These are phyloP conservation scores for Drosophila punjabiensis DNA, from an alignment of 1,140 invertebrate genomes.

Conservation along the genomic window DNA sequence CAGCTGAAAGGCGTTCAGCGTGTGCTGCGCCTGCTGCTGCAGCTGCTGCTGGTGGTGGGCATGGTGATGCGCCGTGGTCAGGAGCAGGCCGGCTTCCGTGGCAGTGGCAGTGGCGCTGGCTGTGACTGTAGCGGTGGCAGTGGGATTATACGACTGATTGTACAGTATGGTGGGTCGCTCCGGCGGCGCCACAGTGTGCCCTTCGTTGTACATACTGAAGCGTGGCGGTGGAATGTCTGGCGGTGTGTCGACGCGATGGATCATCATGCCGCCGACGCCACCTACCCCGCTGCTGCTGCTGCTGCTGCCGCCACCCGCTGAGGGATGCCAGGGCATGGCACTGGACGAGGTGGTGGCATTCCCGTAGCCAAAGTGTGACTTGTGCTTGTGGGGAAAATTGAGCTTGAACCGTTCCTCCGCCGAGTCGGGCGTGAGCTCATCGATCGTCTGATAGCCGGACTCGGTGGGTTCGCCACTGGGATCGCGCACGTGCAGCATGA, in stretches of 20 bases:
- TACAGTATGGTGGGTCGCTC: slow-evolving; percentile 74
- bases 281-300: not conserved
- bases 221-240: slow-evolving; percentile 80
- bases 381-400: slow-evolving; percentile 61
- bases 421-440: slow-evolving; percentile 75
- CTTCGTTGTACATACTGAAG: slow-evolving; percentile 58
- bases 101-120: slow-evolving; percentile 42
- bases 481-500: slow-evolving; percentile 66
- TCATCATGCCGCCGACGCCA: slow-evolving; percentile 11
- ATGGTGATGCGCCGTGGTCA: slow-evolving; percentile 64
- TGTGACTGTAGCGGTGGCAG: slow-evolving; percentile 21
- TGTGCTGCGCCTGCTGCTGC: slow-evolving; percentile 56
- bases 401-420: slow-evolving; percentile 68
- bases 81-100: slow-evolving; percentile 35
- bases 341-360: slow-evolving; percentile 39
- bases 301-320: slow-evolving; percentile 17
- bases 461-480: slow-evolving; percentile 57
- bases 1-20: slow-evolving; percentile 58
- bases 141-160: slow-evolving; percentile 65
- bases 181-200: slow-evolving; percentile 70
- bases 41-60: slow-evolving; percentile 62
- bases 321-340: slow-evolving; percentile 57
- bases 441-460: slow-evolving; percentile 76
- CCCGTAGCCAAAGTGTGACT: slow-evolving; percentile 48
- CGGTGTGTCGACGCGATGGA: slow-evolving; percentile 70